phyloP scores from a whole-genome alignment of 2,113 vertebrate species.

The Heterocephalus glaber region DNA sequence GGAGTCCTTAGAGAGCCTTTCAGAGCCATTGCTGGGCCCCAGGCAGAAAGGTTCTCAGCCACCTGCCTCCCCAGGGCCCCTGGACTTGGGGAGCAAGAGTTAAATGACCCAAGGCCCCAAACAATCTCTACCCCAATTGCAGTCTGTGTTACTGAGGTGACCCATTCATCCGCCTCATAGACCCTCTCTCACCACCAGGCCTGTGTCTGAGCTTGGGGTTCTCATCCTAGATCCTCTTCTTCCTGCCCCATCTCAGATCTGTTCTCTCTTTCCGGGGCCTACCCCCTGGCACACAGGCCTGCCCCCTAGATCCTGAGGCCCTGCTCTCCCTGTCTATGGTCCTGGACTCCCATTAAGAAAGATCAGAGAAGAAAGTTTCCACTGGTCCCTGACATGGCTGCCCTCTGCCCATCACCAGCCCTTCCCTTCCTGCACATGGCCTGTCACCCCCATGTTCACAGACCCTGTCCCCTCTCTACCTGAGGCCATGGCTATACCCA shows the following conservation, averaged over 20 bases:
- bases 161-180: not conserved
- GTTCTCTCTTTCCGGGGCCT: not conserved
- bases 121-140: not conserved
- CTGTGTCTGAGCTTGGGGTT: not conserved
- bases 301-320: not conserved
- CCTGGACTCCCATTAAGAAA: not conserved
- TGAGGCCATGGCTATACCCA: not conserved
- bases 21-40: not conserved
- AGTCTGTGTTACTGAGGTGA: not conserved
- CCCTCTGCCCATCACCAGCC: not conserved
- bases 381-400: not conserved
- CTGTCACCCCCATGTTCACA: rapidly evolving
- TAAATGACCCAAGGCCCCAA: not conserved
- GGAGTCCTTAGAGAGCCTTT: not conserved
- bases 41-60: not conserved
- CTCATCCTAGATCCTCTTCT: not conserved
- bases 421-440: not conserved
- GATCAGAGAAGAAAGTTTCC: not conserved
- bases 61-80: not conserved
- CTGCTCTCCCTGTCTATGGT: not conserved
- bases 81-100: not conserved
- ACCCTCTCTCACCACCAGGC: not conserved
- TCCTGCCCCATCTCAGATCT: not conserved
- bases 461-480: not conserved
- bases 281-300: too few species aligned